Percentiles rank a stretch among this genome's conserved stretches.
phyloP scores from a whole-genome alignment of 1,140 invertebrate genomes.

The Sipha flava region DNA sequence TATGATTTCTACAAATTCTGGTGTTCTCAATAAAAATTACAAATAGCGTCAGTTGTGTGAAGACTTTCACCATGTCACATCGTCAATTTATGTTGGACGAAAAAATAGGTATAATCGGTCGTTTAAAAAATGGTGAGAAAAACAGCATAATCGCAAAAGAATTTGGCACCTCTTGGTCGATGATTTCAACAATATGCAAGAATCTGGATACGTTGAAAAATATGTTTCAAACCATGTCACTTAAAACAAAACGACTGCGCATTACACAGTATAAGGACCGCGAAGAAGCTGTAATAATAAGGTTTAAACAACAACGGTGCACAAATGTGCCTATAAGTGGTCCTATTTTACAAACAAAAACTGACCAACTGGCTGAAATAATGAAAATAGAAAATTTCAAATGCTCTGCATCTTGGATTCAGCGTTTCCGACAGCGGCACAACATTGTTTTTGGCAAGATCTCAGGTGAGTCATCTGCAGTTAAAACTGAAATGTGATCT shows the following conservation, averaged over 20 bases:
- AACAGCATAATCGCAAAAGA: neutral
- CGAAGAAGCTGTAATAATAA: slow-evolving; percentile 39
- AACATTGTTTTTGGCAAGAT: neutral
- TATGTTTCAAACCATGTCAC: neutral
- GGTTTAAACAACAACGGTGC: slow-evolving; percentile 39
- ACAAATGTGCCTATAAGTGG: slow-evolving; percentile 41
- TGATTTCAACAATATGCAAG: slow-evolving; percentile 2
- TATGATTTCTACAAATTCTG: no score
- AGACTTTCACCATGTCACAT: no score
- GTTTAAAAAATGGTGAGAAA: neutral
- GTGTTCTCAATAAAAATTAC: no score
- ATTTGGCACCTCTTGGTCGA: neutral
- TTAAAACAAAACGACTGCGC: neutral
- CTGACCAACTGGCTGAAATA: slow-evolving; percentile 39
- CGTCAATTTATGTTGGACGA: neutral
- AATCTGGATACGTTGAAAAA: neutral
- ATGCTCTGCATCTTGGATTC: no score
- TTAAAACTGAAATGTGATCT: neutral
- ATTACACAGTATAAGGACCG: slow-evolving; percentile 37
- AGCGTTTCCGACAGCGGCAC: no score
- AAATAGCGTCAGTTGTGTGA: no score
- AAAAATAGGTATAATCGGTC: neutral
- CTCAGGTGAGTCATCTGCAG: neutral
- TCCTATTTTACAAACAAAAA: no score
- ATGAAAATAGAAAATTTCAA: no score